Base-by-base conservation (phyloP, 1,140 invertebrate species). In the Venustaconcha ellipsiformis region DNA sequence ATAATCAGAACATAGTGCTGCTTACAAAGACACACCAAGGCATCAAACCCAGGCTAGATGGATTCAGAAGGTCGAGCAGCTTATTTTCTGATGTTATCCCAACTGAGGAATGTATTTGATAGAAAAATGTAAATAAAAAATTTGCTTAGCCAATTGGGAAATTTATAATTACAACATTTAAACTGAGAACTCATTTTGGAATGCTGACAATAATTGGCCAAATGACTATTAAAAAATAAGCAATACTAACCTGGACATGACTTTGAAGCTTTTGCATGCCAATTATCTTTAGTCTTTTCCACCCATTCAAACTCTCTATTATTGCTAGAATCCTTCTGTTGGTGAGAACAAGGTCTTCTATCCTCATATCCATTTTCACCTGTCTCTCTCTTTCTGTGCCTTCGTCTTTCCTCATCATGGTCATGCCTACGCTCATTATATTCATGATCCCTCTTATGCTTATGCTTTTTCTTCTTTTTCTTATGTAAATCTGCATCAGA, bases 401-500 rank as follows among this genome's bases (percentile, higher is more conserved):
- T 74, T 26, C 64, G n/a, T 37, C 23, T 57, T 23, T 13, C 20
- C 30, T 72, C 72, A 4, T 17, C 55, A 14, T 66, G 18, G 30
- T 74, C 72, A 18, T 67, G 23, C n/a, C 23, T 30, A 20, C 66
- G 14, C 20, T 73, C 71, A 23, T 30, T 20, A 55, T 73, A 55
- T 13, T 75, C 66, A 15, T 78, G 69, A 14, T 70, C 48, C 20
- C 78, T 56, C 56, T 72, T 74, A 23, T 75, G 64, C 68, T 80
- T 77, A 23, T 78, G 69, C 71, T 83, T 82, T 76, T 82, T 83
- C 70, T 83, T 82, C 15, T 81, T 70, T 67, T 81, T 81, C 69
- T 80, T 81, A 23, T 69, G 68, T 57, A 55, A 59, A 23, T 71
- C 56, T 20, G 57, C 56, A 56, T 12, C 59, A 57, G 59, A 74